phyloP scores from a whole-genome alignment of 1,140 invertebrate genomes.

The Pissodes strobi region DNA sequence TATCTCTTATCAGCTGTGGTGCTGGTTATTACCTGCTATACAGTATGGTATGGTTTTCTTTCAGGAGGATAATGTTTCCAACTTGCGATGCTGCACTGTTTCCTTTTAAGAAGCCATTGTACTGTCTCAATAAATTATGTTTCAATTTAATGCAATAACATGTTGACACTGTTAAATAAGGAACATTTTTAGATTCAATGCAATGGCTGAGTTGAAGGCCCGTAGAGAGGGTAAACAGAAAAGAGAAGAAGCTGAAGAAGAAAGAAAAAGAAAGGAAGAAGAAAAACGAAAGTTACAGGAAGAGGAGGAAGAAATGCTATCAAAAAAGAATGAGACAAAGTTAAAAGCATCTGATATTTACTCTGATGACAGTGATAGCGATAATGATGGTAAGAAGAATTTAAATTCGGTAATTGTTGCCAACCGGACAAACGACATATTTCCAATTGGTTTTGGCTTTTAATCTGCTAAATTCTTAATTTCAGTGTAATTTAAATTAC shows the following conservation, averaged over 20 bases:
- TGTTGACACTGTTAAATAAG: too few species aligned
- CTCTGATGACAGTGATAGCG: conserved; percentile 90
- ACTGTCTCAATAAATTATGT: too few species aligned
- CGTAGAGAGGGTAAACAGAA: conserved; percentile 75
- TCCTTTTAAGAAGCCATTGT: too few species aligned
- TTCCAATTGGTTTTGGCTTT: too few species aligned
- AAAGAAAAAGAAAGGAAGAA: conserved; percentile 59
- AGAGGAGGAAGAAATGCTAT: conserved; percentile 62
- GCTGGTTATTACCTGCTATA: too few species aligned
- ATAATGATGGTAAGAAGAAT: conserved; percentile 60
- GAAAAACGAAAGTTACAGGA: conserved; percentile 67
- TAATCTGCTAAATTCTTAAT: background rate
- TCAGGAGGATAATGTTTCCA: too few species aligned
- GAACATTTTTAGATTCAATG: conserved; percentile 76
- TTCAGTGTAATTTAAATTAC: too few species aligned
- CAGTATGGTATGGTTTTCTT: too few species aligned
- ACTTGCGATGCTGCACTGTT: too few species aligned
- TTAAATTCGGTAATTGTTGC: background rate
- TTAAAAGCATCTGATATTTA: conserved; percentile 94
- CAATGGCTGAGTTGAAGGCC: conserved; percentile 89
- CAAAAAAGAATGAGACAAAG: conserved; percentile 62
- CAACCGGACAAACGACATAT: background rate
- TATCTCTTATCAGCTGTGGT: too few species aligned
- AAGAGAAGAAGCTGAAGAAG: conserved; percentile 61
- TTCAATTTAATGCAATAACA: too few species aligned